Evolutionary conservation across 2,113 vertebrate species (phyloP), one percentile per base, ranked within the genome.

Genomic region (Chamaetylas fuelleborni): DNA sequence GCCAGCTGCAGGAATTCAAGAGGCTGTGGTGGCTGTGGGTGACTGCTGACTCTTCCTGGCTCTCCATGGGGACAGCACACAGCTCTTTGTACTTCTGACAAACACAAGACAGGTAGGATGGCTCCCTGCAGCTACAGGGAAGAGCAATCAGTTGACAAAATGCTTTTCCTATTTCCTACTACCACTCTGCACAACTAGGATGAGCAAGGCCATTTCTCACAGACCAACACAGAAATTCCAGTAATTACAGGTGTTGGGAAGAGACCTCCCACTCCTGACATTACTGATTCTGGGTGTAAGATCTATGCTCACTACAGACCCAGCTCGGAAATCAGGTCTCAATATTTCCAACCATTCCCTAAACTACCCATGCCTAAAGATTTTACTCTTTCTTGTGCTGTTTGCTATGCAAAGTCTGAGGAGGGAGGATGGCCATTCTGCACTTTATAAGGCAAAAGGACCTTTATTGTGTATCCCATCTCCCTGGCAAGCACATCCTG

Each of bases 101-200:
- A 69, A 64, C 25, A 62, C 0, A 1, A 40, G 53, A 25, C 0
- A 6, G 42, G 65, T 7, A 51, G 45, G 5, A 6, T 36, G 81
- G 40, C 66, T 83, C 82, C 58, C 76, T 80, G 79, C 58, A 80
- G 82, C 62, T 86, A 50, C 3, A 40, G 31, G 14, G 36, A 76
- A 51, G 61, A 90, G 22, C 58, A 79, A 50, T 11, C 45, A 72
- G 58, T 28, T 56, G 38, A 73, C 67, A 86, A 92, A 81, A 88
- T 22, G 25, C 43, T 90, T 47, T 62, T 43, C 67, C 34, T 60
- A 5, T 45, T 62, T 70, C 42, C 69, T n/a, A 28, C 23, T 33
- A 38, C n/a, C n/a, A 64, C 15, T 56, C 61, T 60, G 48, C 42
- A 61, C 42, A 38, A 48, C 5, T 6, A 58, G 25, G 43, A 80